Evolutionary conservation across 2,797 vertebrate genomes (phyloP).

Genomic region (Anolis apletophallus): DNA sequence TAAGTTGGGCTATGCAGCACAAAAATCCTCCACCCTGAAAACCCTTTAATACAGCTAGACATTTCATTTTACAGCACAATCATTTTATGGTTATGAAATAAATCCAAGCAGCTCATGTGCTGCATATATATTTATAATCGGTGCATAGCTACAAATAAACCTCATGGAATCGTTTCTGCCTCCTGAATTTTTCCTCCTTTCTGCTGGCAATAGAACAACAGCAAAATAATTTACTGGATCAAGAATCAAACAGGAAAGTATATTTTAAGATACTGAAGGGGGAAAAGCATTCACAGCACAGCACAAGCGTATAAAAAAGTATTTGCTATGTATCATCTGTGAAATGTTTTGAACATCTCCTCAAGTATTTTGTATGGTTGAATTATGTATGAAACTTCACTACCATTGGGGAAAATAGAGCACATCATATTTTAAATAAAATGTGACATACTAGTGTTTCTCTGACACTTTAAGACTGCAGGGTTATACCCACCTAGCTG

Average conservation of each 20-base stretch:
- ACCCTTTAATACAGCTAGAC: constrained; percentile 34
- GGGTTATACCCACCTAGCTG: not conserved
- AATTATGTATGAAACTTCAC: constrained; percentile 50
- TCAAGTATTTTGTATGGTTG: constrained; percentile 46
- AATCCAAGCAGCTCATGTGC: constrained; percentile 51
- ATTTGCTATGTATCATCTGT: constrained; percentile 36
- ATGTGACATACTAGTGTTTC: constrained; percentile 49
- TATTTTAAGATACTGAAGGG: constrained; percentile 31
- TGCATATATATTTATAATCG: constrained; percentile 52
- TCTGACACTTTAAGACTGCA: constrained; percentile 25
- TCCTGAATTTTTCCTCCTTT: constrained; percentile 36
- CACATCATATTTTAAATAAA: not conserved
- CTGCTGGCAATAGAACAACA: constrained; percentile 46
- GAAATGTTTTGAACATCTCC: constrained; percentile 47
- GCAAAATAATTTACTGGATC: constrained; percentile 33
- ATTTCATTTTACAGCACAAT: constrained; percentile 68
- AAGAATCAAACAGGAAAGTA: constrained; percentile 35
- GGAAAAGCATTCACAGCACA: constrained; percentile 20
- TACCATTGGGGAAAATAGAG: constrained; percentile 52
- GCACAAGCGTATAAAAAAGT: constrained; percentile 46
- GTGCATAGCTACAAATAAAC: constrained; percentile 43
- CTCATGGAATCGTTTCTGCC: constrained; percentile 23
- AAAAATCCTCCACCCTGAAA: constrained; percentile 24
- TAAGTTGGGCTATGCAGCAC: constrained; percentile 49
- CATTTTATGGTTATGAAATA: constrained; percentile 52